phyloP scores from a whole-genome alignment of 2,113 vertebrate species.

The Pelvicachromis taeniatus region DNA sequence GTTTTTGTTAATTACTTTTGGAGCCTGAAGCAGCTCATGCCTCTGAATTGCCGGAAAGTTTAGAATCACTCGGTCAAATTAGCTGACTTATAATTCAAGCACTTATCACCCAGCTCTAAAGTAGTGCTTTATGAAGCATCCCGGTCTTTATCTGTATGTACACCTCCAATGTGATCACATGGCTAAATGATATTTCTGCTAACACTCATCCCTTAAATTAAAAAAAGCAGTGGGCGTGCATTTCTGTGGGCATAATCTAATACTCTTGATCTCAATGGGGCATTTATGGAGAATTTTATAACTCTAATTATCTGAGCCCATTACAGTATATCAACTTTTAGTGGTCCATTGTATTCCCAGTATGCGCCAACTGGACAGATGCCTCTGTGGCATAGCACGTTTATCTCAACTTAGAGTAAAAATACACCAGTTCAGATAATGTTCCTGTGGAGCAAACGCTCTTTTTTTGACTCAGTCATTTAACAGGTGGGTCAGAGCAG shows the following conservation, averaged over 20 bases:
- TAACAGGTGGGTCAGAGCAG: constrained; percentile 20
- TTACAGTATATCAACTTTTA: constrained; percentile 78
- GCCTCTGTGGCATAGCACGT: constrained; percentile 41
- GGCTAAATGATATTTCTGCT: constrained; percentile 77
- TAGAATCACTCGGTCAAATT: constrained; percentile 72
- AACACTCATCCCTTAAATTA: constrained; percentile 77
- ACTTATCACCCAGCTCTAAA: constrained; percentile 77
- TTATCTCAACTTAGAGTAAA: constrained; percentile 47
- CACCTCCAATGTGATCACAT: constrained; percentile 75
- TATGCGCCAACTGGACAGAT: constrained; percentile 66
- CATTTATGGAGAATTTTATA: constrained; percentile 78
- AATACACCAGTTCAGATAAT: constrained; percentile 2
- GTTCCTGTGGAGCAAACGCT: neutral
- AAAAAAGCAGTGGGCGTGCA: constrained; percentile 77
- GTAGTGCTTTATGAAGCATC: constrained; percentile 73
- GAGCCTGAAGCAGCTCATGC: constrained; percentile 68
- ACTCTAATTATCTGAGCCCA: constrained; percentile 77
- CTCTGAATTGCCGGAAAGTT: constrained; percentile 75
- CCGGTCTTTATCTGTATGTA: constrained; percentile 74
- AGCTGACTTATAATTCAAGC: constrained; percentile 76
- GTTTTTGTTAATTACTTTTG: constrained; percentile 81
- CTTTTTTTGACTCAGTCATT: constrained; percentile 13
- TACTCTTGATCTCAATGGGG: constrained; percentile 72
- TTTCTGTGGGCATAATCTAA: constrained; percentile 75
- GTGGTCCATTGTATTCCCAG: constrained; percentile 66